phyloP scores from a whole-genome alignment of 2,888 invertebrate species.

The Microchrysa polita region DNA sequence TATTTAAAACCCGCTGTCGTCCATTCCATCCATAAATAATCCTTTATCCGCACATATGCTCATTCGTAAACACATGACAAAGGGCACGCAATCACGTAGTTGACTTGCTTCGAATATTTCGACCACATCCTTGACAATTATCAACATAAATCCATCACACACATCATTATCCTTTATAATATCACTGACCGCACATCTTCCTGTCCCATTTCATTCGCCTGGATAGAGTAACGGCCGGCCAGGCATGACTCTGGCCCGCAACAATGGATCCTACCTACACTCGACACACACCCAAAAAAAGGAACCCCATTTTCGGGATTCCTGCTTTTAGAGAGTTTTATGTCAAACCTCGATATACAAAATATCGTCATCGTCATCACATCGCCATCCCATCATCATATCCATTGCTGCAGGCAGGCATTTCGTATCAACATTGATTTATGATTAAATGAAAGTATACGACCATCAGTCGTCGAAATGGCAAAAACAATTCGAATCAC shows the following conservation, averaged over 20 bases:
- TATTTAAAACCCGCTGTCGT: neutral
- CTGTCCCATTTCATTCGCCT: neutral
- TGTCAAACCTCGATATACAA: conserved; percentile 10
- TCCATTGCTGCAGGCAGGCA: neutral
- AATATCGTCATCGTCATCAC: conserved; percentile 16
- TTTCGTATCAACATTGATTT: conserved; percentile 26
- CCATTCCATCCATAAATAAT: conserved; percentile 16
- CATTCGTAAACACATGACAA: neutral
- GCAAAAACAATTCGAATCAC: conserved; percentile 47
- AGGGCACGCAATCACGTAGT: conserved; percentile 11
- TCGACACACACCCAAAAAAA: neutral
- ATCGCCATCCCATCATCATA: too few species aligned
- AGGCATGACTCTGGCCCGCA: too few species aligned
- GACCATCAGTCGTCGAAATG: conserved; percentile 47
- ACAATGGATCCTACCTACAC: neutral
- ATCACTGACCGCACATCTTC: conserved; percentile 13
- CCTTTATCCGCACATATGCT: conserved; percentile 9
- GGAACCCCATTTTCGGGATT: neutral
- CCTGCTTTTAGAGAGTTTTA: neutral
- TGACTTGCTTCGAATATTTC: conserved; percentile 12
- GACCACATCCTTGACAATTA: conserved; percentile 43
- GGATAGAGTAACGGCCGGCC: neutral
- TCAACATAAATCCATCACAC: conserved; percentile 48
- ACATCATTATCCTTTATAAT: conserved; percentile 39
- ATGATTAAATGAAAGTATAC: conserved; percentile 25